Conservation (phyloP, 2,797 vertebrate genomes). For the Poeciliopsis presidionis region DNA sequence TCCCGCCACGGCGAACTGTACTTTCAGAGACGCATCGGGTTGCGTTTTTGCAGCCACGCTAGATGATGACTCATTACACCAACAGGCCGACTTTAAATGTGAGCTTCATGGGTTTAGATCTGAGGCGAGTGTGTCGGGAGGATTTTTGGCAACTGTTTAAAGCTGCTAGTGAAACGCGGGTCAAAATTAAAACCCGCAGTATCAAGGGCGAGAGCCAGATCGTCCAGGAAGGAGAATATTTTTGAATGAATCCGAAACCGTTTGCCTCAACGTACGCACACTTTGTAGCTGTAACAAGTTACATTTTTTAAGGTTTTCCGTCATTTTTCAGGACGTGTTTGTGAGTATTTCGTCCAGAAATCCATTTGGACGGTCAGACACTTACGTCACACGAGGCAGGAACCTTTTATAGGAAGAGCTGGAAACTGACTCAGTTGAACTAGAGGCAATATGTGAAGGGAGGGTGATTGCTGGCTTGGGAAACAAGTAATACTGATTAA, state of each 20-base stretch:
- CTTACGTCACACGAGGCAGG: neutral
- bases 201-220: neutral
- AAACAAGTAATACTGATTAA: neutral
- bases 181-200: neutral
- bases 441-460: neutral
- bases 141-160: conserved; percentile 5
- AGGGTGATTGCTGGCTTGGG: neutral
- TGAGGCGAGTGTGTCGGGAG: neutral
- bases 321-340: neutral
- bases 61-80: conserved; percentile 15
- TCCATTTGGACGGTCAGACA: neutral
- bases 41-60: neutral
- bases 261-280: neutral
- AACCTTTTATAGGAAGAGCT: neutral
- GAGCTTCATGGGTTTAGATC: conserved; percentile 22
- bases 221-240: neutral
- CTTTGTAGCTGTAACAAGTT: neutral
- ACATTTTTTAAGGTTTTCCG: neutral
- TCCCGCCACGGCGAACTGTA: conserved; percentile 14
- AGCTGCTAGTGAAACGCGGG: neutral
- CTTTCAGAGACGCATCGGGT: neutral
- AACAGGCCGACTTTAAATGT: neutral
- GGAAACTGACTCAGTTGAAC: neutral
- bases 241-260: neutral
- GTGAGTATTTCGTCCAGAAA: neutral